Percentiles rank a stretch among this genome's conserved stretches.
Conservation (phyloP, 1,140 invertebrate genomes). For the Heliconius melpomene region DNA sequence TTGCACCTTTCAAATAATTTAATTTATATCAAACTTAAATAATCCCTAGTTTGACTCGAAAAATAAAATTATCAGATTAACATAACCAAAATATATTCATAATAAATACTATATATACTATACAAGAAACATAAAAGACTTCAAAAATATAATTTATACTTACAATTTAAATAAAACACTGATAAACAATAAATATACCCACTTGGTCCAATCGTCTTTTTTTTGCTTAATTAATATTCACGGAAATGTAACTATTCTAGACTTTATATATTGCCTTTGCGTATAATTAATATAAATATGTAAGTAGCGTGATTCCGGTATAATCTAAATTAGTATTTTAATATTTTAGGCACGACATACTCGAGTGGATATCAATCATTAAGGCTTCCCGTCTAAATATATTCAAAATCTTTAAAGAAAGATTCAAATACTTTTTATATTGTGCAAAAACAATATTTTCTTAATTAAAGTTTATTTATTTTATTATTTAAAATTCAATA, state of each 20-base stretch:
- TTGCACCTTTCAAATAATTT: too few species aligned
- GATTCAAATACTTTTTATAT: background rate
- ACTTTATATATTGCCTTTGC: background rate
- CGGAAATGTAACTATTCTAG: background rate
- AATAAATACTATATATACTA: too few species aligned
- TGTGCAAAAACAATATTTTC: background rate
- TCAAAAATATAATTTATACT: too few species aligned
- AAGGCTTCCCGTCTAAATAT: background rate
- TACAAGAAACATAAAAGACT: background rate
- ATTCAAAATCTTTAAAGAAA: background rate
- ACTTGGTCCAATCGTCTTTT: background rate
- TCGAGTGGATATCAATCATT: background rate
- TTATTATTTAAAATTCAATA: background rate
- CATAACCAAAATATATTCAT: too few species aligned
- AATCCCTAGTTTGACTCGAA: too few species aligned
- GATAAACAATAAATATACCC: background rate
- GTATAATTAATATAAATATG: background rate
- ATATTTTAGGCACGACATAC: background rate
- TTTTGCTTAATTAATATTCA: conserved; percentile 11
- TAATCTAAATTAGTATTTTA: background rate
- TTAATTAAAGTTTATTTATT: background rate
- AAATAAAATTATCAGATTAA: too few species aligned
- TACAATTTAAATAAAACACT: too few species aligned
- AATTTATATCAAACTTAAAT: too few species aligned
- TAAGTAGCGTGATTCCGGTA: conserved; percentile 1